Percentiles rank a stretch among this genome's conserved stretches.
Evolutionary conservation across 1,140 invertebrate genomes (phyloP).

Genomic region (honey bee (Apis mellifera)): Amel_HAv3.1 CM009942.2:10731001-10731500

Average conservation of each 20-base stretch:
- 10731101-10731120: neutral
- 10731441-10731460: neutral
- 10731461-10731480: too few relatives aligned
- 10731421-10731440: neutral
- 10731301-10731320: slow-evolving; percentile 33
- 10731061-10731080: too few relatives aligned
- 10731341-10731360: slow-evolving; percentile 52
- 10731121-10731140: neutral
- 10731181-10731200: neutral
- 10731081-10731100: neutral
- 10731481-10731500: neutral
- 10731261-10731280: slow-evolving; percentile 63
- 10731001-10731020: neutral
- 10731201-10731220: neutral
- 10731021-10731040: too few relatives aligned
- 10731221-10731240: neutral
- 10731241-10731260: neutral
- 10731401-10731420: slow-evolving; percentile 12
- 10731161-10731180: neutral
- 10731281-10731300: slow-evolving; percentile 66
- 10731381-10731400: neutral
- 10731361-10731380: slow-evolving; percentile 55
- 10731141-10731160: neutral
- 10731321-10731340: slow-evolving; percentile 61
- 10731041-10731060: neutral